Evolutionary conservation across 2,113 vertebrate genomes (phyloP), one percentile per base, ranked within the genome.

Genomic region (Centrocercus urophasianus): DNA sequence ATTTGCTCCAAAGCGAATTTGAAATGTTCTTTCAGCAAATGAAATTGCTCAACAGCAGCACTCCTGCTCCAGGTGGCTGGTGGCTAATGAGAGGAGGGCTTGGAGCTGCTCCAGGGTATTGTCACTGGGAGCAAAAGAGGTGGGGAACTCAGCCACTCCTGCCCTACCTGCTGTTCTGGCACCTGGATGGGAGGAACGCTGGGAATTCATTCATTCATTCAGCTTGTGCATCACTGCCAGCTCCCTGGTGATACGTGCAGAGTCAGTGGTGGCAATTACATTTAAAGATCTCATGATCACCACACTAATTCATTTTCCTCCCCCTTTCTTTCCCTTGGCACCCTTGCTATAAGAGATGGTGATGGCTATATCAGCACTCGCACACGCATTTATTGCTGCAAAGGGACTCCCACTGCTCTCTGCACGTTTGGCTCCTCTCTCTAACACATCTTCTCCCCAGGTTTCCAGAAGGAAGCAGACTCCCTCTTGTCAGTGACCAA

Each of bases 391-490:
- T 24, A 40, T 43, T 74, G 47, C 36, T 65, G 32, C 61, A 2
- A 0, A 15, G 20, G 61, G 54, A 17, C 73, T 54, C 72, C 72
- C 60, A 10, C 36, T 78, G 48, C 50, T 69, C 14, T 16, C n/a
- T 0, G 0, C 10, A 1, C 1, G 5, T 89, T 83, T 65, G 36
- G 43, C 76, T 86, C 9, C 5, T 64, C 77, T 48, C 47, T 79
- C 10, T n/a, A 25, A 84, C 78, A 34, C 34, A 24, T 42, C 88
- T 80, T 45, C 83, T 16, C 30, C 43, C 45, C 74, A 99, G 99
- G 99, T 91, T 99, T 99, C 93, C 98, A 99, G 96, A 98, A 97
- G 81, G 98, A 99, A 96, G 99, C 97, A 4, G 99, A 99, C 20
- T 97, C 98, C 50, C 94, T 99, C 92, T 89, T 99, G 96, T 97